Evolutionary conservation across 92 coral and sea anemone genomes (phyloP).

Genomic region (Phenganax subtilis): DNA sequence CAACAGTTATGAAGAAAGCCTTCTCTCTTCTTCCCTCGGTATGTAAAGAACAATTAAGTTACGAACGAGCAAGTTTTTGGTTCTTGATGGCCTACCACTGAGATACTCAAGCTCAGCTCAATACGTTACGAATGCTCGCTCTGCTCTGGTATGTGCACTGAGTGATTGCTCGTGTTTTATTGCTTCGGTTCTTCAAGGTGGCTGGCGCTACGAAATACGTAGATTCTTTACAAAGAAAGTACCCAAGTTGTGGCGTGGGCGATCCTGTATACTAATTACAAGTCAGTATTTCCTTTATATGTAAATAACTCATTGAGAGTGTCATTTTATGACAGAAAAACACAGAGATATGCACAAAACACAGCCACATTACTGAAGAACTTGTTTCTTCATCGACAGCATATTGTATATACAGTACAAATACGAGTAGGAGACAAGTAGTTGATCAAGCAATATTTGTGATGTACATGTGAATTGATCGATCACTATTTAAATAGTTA

Average conservation of each 20-base stretch:
- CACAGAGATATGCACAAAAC: not conserved
- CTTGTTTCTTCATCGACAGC: not conserved
- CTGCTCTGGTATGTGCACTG: not conserved
- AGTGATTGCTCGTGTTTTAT: not conserved
- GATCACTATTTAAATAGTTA: not conserved
- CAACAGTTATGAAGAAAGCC: not conserved
- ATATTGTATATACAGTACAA: not conserved
- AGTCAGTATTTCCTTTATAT: slow-evolving; percentile 14
- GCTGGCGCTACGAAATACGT: not conserved
- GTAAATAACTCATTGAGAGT: slow-evolving; percentile 15
- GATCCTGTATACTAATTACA: slow-evolving; percentile 7
- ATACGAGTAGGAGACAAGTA: not conserved
- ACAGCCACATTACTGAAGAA: not conserved
- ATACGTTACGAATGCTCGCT: not conserved
- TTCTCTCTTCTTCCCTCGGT: not conserved
- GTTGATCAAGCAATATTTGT: not conserved
- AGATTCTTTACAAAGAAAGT: not conserved
- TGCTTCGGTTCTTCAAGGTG: slow-evolving; percentile 1
- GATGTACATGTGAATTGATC: not conserved
- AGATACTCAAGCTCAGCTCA: not conserved
- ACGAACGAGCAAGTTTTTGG: slow-evolving; percentile 1
- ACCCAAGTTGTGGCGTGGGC: slow-evolving; percentile 12
- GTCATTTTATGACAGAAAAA: not conserved
- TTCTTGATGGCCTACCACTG: not conserved
- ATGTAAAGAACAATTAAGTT: not conserved